Conservation (phyloP, 2,797 vertebrate genomes). For the Megalops cyprinoides region DNA sequence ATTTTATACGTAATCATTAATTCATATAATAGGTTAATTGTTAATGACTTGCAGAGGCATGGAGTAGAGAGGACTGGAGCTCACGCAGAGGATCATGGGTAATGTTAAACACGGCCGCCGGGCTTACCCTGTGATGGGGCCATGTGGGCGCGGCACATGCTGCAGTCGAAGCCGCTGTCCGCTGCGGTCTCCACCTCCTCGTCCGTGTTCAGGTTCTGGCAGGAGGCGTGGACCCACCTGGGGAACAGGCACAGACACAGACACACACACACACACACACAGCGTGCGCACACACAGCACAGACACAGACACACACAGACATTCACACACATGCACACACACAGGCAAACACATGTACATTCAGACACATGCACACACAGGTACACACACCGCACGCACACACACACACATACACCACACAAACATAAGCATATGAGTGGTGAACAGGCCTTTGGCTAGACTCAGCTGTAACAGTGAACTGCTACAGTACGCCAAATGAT, state of each 20-base stretch:
- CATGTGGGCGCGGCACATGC: conserved; percentile 82
- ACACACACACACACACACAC: not conserved
- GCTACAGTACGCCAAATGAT: no score
- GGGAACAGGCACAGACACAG: conserved; percentile 29
- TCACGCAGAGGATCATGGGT: no score
- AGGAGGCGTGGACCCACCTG: conserved; percentile 94
- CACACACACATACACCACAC: not conserved
- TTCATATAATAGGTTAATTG: not conserved
- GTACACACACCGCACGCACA: not conserved
- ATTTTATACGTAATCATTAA: no score
- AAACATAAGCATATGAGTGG: not conserved
- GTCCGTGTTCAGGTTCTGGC: conserved; percentile 87
- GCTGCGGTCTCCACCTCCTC: conserved; percentile 88
- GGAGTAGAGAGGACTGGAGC: not conserved
- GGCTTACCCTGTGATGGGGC: conserved; percentile 77
- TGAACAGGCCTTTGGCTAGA: not conserved
- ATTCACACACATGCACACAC: not conserved
- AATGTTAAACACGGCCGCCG: not conserved
- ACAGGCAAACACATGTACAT: no score
- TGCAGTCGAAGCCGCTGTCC: conserved; percentile 91
- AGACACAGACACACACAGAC: not conserved
- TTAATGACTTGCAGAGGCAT: not conserved
- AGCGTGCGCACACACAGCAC: not conserved
- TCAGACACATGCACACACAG: not conserved
- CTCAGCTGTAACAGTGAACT: no score